These are phyloP conservation scores for Sebastes steindachneri DNA, from an alignment of 2,797 vertebrate species.

Conservation along the genomic window DNA sequence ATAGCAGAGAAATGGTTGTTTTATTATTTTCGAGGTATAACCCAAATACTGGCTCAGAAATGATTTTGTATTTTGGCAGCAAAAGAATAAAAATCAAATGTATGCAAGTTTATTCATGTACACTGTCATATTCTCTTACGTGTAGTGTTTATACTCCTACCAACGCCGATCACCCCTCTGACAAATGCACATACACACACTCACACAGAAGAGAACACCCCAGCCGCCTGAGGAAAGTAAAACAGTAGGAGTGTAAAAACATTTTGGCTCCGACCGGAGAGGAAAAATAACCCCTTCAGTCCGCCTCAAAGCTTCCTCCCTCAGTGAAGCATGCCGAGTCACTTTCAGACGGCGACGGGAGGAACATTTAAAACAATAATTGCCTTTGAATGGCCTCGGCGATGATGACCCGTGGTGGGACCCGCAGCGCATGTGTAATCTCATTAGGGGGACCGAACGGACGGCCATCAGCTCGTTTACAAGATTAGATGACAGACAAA, in stretches of 20 bases:
- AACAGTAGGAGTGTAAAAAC: conserved; percentile 50
- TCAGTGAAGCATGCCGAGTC: conserved; percentile 24
- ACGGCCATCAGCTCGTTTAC: conserved; percentile 84
- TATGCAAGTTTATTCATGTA: conserved; percentile 1
- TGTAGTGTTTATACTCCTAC: not conserved
- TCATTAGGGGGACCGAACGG: conserved; percentile 80
- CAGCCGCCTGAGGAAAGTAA: conserved; percentile 31
- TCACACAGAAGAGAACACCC: conserved; percentile 9
- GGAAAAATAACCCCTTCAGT: conserved; percentile 33
- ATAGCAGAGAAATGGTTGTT: not conserved
- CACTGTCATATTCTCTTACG: not conserved
- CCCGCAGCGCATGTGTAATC: conserved; percentile 85
- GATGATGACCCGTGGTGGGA: conserved; percentile 81
- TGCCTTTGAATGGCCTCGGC: conserved; percentile 78
- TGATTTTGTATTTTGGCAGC: not conserved
- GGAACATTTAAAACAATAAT: conserved; percentile 80
- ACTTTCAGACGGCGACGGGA: conserved; percentile 51
- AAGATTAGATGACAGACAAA: conserved; percentile 84
- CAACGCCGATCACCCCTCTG: not conserved
- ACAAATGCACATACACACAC: conserved; percentile 5
- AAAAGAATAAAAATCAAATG: not conserved
- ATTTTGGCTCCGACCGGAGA: conserved; percentile 42
- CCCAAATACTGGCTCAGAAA: not conserved
- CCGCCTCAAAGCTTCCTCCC: conserved; percentile 34
- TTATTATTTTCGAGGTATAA: not conserved